Base-by-base conservation (phyloP, 2,888 invertebrate genomes). In the Drosophila nr. medialis region DNA sequence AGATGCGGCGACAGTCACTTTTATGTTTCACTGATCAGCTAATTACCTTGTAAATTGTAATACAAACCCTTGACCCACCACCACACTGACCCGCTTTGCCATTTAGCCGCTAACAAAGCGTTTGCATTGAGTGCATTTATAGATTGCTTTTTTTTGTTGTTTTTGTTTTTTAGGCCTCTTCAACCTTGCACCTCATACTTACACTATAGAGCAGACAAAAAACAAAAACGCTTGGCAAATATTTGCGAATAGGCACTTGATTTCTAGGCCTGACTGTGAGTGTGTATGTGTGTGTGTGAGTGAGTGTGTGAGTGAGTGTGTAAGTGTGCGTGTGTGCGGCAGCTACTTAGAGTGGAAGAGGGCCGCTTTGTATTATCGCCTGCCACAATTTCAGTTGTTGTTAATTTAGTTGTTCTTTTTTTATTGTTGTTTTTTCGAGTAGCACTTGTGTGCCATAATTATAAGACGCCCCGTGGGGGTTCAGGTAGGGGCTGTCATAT, bases 401-500 rank as follows among this genome's bases (percentile, higher is more conserved):
- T 74, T 75, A 48, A 56, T 45, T 32, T 65, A 34, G n/a, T 49
- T 61, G 10, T 38, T 72, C 42, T 54, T 18, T 11, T 64, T 53
- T 21, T 51, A n/a, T 56, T 32, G 32, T 32, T 32, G 32, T 32
- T 48, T 38, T 38, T 11, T 66, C 61, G 80, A 85, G 74, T 86
- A 80, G 80, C 85, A 81, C 80, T 83, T 75, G 81, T 77, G 71
- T 83, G 88, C 72, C 81, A 87, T 85, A 85, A 85, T 86, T 81
- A 88, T 75, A 77, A 88, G 80, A 75, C 67, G 64, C 54, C 54
- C 64, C 45, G 53, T 64, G 66, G 67, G 72, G 73, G 71, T 70
- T 59, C 64, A 70, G 69, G 65, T 60, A 55, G 48, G 53, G 48
- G 18, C 21, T 56, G 40, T n/a, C 30, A 32, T 13, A 29, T 54